Evolutionary conservation across 2,888 invertebrate species (phyloP).

Genomic region (Trichopria drosophilae): DNA sequence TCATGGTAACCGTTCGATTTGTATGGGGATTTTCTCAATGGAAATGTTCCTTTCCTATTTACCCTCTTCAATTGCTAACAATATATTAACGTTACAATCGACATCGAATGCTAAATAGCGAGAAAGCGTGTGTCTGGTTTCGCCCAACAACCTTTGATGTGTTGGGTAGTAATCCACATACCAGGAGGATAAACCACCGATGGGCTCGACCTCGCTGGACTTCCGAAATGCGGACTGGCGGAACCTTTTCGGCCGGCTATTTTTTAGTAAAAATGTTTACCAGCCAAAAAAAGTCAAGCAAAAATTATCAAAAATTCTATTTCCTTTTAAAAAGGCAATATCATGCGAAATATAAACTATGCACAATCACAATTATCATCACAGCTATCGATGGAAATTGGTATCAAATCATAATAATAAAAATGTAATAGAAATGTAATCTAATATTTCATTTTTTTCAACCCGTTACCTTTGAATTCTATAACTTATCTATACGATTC

Average conservation of each 20-base stretch:
- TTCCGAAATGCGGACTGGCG: constrained; percentile 52
- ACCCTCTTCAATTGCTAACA: too few species aligned
- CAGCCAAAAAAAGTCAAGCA: constrained; percentile 31
- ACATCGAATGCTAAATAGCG: not conserved
- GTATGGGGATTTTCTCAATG: too few species aligned
- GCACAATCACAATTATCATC: not conserved
- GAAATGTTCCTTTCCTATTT: too few species aligned
- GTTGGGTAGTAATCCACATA: constrained; percentile 48
- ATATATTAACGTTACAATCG: too few species aligned
- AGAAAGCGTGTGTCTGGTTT: not conserved
- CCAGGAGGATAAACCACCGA: constrained; percentile 47
- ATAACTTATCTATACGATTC: too few species aligned
- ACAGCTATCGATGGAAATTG: too few species aligned
- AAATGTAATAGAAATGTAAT: too few species aligned
- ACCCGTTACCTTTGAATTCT: too few species aligned
- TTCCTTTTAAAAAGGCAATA: not conserved
- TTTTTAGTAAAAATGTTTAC: constrained; percentile 25
- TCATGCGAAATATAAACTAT: not conserved
- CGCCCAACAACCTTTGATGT: too few species aligned
- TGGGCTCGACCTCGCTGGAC: constrained; percentile 49
- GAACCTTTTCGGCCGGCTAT: constrained; percentile 51
- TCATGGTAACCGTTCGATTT: too few species aligned
- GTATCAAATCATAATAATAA: too few species aligned
- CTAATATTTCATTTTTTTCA: too few species aligned
- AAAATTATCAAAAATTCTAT: constrained; percentile 8